Evolutionary conservation across 2,888 invertebrate species (phyloP).

Genomic region (Drosophila mulleri): DNA sequence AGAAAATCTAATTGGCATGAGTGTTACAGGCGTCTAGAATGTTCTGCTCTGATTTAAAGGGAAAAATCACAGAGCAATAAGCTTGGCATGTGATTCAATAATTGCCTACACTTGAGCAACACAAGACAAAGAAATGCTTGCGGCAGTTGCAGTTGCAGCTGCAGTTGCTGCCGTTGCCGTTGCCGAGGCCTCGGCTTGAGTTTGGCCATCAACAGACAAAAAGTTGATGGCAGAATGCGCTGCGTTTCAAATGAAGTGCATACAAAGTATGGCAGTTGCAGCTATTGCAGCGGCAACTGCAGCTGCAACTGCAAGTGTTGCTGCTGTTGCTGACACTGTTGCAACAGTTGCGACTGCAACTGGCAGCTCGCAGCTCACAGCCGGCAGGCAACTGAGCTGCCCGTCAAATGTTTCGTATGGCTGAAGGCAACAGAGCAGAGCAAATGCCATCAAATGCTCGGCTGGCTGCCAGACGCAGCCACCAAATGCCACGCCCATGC

Average conservation of each 20-base stretch:
- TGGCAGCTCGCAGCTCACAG: not conserved
- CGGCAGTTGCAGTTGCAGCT: not conserved
- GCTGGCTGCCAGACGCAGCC: constrained; percentile 23
- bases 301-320: not conserved
- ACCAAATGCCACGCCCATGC: constrained; percentile 13
- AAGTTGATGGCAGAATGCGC: constrained; percentile 24
- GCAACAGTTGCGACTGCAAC: constrained; percentile 4
- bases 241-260: constrained; percentile 51
- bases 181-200: not conserved
- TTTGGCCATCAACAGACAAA: constrained; percentile 32
- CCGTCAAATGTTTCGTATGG: constrained; percentile 30
- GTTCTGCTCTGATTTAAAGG: too few species aligned
- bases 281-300: constrained; percentile 16
- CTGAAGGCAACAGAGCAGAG: not conserved
- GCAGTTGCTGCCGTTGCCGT: not conserved
- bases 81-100: not conserved
- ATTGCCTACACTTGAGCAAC: not conserved
- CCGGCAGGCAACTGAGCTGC: not conserved
- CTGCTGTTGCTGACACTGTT: constrained; percentile 9
- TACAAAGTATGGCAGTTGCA: constrained; percentile 48
- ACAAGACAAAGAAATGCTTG: constrained; percentile 1
- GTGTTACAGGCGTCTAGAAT: too few species aligned
- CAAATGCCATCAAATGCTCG: constrained; percentile 4
- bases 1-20: too few species aligned
- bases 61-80: not conserved